These are phyloP conservation scores for Gallinago media DNA, from an alignment of 2,113 vertebrate genomes.

Conservation along the genomic window DNA sequence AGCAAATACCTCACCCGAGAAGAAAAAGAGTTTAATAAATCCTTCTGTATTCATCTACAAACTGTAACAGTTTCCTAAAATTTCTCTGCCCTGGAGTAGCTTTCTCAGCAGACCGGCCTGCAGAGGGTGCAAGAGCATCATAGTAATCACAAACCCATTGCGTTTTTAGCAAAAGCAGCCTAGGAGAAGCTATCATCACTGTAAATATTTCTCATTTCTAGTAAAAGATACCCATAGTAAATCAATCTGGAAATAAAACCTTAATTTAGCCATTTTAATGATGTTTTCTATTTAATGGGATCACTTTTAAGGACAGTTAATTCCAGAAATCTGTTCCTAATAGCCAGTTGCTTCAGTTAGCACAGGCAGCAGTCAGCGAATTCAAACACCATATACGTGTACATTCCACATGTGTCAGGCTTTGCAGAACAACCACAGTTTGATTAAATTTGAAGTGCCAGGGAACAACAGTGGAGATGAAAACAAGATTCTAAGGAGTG, in stretches of 20 bases:
- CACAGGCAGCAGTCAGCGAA: background rate
- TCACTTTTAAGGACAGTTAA: background rate
- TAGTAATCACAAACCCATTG: background rate
- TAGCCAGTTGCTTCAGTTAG: background rate
- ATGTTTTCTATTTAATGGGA: background rate
- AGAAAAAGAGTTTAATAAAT: background rate
- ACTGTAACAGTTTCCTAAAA: background rate
- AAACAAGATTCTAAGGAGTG: background rate
- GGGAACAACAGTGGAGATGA: background rate
- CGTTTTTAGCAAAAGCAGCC: background rate
- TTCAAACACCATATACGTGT: background rate
- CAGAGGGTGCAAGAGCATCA: slow-evolving; percentile 33
- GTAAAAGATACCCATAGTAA: background rate
- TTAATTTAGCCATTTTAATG: background rate
- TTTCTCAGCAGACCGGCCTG: background rate
- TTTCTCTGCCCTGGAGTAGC: background rate
- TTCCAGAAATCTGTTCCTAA: background rate
- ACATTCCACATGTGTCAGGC: background rate
- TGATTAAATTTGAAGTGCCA: background rate
- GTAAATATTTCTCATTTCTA: background rate
- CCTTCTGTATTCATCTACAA: background rate
- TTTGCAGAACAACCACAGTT: background rate
- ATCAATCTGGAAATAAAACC: background rate
- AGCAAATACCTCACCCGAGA: background rate
- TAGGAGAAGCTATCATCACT: background rate